These are phyloP conservation scores for Pipistrellus pygmaeus DNA, from an alignment of 2,797 vertebrate species.

Conservation along the genomic window DNA sequence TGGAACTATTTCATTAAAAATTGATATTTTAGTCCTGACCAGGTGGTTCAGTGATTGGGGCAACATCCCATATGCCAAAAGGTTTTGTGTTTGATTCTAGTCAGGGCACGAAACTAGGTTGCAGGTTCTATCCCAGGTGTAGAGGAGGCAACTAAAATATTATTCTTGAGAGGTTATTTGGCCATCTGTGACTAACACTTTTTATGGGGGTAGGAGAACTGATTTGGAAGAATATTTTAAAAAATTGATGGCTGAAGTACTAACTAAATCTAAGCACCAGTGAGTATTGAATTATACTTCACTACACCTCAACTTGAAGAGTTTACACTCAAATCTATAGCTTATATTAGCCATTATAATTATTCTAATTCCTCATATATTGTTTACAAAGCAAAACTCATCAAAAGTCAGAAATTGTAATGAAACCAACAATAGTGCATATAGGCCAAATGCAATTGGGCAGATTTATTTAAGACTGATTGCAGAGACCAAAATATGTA, in stretches of 20 bases:
- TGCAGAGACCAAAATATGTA: not conserved
- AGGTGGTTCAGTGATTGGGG: not conserved
- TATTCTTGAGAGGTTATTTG: not conserved
- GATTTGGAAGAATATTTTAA: not conserved
- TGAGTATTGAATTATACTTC: not conserved
- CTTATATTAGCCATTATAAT: not conserved
- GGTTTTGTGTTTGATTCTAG: not conserved
- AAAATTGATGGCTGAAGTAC: not conserved
- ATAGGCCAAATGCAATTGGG: not conserved
- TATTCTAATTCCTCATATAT: not conserved
- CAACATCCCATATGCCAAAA: not conserved
- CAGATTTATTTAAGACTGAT: conserved; percentile 19
- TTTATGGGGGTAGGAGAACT: not conserved
- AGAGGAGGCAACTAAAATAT: not conserved
- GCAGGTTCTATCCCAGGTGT: not conserved
- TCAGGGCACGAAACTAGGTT: not conserved
- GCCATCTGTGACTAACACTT: not conserved
- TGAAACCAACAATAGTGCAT: not conserved
- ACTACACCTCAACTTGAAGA: not conserved
- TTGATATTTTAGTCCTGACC: not conserved
- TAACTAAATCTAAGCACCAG: not conserved
- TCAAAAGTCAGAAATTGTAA: not conserved
- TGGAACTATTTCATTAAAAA: not conserved
- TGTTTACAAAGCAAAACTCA: not conserved
- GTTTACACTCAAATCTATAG: not conserved